phyloP scores from a whole-genome alignment of 1,140 invertebrate genomes.

The Musca domestica region DNA sequence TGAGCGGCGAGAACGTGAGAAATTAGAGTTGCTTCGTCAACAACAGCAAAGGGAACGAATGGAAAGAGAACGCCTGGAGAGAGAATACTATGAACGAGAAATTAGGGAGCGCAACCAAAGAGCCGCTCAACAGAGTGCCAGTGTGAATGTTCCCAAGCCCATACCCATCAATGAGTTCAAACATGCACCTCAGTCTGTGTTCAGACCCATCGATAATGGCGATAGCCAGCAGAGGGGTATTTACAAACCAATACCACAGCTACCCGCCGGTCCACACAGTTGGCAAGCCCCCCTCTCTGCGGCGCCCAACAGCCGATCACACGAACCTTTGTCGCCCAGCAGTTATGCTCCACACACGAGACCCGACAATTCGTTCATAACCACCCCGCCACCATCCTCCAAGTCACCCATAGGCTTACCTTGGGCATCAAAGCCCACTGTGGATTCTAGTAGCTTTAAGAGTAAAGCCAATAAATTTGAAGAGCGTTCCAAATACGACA shows the following conservation, averaged over 20 bases:
- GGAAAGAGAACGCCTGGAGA: conserved; percentile 28
- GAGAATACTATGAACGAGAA: conserved; percentile 26
- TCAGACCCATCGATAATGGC: conserved; percentile 58
- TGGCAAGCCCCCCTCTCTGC: conserved; percentile 24
- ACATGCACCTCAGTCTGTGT: conserved; percentile 69
- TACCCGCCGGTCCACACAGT: conserved; percentile 28
- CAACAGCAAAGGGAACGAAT: conserved; percentile 22
- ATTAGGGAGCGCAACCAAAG: conserved; percentile 22
- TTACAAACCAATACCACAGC: conserved; percentile 45
- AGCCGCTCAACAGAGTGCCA: conserved; percentile 19
- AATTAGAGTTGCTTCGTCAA: conserved; percentile 33
- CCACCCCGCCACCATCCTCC: conserved; percentile 40
- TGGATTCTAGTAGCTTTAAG: conserved; percentile 46
- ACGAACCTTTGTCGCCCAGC: conserved; percentile 23
- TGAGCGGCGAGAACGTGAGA: conserved; percentile 42
- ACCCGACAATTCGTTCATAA: conserved; percentile 25
- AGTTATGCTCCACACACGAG: conserved; percentile 32
- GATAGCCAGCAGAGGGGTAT: conserved; percentile 32
- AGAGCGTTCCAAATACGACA: conserved; percentile 41
- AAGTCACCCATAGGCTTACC: conserved; percentile 46
- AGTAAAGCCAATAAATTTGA: conserved; percentile 47
- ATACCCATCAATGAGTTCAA: conserved; percentile 67
- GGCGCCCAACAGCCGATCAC: conserved; percentile 23
- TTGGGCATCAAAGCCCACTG: conserved; percentile 47
- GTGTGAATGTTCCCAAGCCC: conserved; percentile 38